Percentiles rank a stretch among this genome's conserved stretches.
Evolutionary conservation across 2,113 vertebrate species (phyloP).

Genomic region (Cyphomyrus plagiostoma): DNA sequence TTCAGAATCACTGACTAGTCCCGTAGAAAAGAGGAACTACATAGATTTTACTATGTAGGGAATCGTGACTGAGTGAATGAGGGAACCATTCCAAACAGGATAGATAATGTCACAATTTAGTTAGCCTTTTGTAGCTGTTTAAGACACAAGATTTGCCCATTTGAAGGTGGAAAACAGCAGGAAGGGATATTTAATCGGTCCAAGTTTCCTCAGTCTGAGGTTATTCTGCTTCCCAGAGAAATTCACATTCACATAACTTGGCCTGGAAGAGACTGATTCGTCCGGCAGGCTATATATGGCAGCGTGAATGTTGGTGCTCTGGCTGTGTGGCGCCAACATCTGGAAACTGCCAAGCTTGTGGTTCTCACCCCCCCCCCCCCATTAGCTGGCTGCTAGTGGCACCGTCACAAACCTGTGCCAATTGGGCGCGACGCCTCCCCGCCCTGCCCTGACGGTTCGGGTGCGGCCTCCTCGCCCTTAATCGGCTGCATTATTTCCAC

Average conservation of each 20-base stretch:
- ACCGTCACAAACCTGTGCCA: constrained; percentile 28
- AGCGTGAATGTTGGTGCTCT: background rate
- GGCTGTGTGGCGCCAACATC: constrained; percentile 27
- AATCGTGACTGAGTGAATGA: background rate
- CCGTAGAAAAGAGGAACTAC: background rate
- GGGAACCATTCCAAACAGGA: background rate
- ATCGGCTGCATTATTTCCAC: background rate
- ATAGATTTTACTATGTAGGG: background rate
- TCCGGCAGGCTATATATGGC: background rate
- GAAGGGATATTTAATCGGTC: background rate
- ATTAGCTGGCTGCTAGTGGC: background rate
- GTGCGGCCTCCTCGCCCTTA: constrained; percentile 20
- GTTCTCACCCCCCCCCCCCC: background rate
- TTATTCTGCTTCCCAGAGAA: background rate
- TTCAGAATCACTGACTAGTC: background rate
- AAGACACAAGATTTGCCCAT: background rate
- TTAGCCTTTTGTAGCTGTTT: background rate
- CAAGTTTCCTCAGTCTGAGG: background rate
- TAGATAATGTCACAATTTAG: background rate
- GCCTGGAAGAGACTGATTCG: background rate
- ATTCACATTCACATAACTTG: background rate
- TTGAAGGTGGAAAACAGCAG: background rate
- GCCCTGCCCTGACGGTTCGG: background rate
- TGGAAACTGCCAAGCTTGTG: constrained; percentile 40
- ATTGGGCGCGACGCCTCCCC: constrained; percentile 28